These are phyloP conservation scores for Ceratina calcarata DNA, from an alignment of 1,140 invertebrate species.

Conservation along the genomic window DNA sequence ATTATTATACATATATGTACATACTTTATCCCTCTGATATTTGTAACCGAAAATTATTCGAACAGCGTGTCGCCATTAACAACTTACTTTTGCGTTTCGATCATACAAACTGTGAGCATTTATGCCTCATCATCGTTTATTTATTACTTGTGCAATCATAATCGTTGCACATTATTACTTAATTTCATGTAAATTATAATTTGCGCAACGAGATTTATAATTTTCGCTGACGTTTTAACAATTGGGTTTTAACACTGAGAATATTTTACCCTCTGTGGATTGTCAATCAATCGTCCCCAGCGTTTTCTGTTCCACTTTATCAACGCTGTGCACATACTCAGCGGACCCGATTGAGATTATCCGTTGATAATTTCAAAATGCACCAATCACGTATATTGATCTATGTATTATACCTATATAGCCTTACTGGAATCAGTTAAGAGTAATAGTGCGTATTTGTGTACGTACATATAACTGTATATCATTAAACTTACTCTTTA, in stretches of 20 bases:
- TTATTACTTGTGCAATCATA: constrained; percentile 17
- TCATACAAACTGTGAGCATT: not conserved
- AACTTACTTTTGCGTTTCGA: not conserved
- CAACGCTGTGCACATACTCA: not conserved
- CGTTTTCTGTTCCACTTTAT: not conserved
- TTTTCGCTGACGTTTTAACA: not conserved
- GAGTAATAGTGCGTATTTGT: constrained; percentile 7
- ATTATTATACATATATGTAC: constrained; percentile 33
- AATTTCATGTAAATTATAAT: constrained; percentile 9
- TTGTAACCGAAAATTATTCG: not conserved
- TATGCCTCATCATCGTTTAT: not conserved
- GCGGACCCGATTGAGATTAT: not conserved
- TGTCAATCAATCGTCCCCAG: not conserved
- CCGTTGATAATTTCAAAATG: constrained; percentile 30
- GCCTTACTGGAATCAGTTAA: constrained; percentile 22
- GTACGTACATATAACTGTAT: not conserved
- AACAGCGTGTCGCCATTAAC: not conserved
- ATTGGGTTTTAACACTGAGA: not conserved
- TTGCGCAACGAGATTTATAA: not conserved
- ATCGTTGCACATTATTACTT: constrained; percentile 18
- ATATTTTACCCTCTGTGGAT: not conserved
- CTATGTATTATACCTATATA: constrained; percentile 1
- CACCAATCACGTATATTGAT: constrained; percentile 16
- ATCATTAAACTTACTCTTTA: not conserved
- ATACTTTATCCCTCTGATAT: constrained; percentile 32